Evolutionary conservation across 1,140 invertebrate species (phyloP).

Genomic region (Ostrea edulis): DNA sequence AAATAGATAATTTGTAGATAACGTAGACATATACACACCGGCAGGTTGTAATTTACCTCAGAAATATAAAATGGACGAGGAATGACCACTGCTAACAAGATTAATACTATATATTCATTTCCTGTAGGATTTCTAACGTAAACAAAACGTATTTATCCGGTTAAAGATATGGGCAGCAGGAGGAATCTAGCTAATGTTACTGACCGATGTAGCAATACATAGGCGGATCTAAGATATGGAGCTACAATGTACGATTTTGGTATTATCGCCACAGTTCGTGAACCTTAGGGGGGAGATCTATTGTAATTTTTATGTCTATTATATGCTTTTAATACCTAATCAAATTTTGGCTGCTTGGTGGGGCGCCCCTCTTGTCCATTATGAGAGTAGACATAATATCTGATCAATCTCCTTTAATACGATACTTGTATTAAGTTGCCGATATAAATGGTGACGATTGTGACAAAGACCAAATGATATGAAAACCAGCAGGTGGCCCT

Average conservation of each 20-base stretch:
- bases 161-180: not conserved
- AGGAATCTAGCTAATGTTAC: not conserved
- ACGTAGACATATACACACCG: not conserved
- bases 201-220: not conserved
- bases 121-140: not conserved
- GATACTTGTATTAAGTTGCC: too few species aligned
- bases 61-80: not conserved
- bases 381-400: too few species aligned
- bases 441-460: not conserved
- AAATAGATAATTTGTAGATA: not conserved
- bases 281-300: too few species aligned
- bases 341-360: too few species aligned
- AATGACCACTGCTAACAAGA: conserved; percentile 15
- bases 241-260: not conserved
- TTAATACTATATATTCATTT: conserved; percentile 1
- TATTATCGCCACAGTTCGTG: too few species aligned
- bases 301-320: too few species aligned
- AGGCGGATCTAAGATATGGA: not conserved
- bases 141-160: conserved; percentile 2
- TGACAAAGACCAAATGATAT: conserved; percentile 17
- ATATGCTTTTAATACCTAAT: too few species aligned
- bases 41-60: not conserved
- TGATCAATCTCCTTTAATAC: too few species aligned
- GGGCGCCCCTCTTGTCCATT: too few species aligned
- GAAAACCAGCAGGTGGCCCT: not conserved